These are phyloP conservation scores for Tapirus indicus DNA, from an alignment of 2,797 vertebrate species.

Conservation along the genomic window DNA sequence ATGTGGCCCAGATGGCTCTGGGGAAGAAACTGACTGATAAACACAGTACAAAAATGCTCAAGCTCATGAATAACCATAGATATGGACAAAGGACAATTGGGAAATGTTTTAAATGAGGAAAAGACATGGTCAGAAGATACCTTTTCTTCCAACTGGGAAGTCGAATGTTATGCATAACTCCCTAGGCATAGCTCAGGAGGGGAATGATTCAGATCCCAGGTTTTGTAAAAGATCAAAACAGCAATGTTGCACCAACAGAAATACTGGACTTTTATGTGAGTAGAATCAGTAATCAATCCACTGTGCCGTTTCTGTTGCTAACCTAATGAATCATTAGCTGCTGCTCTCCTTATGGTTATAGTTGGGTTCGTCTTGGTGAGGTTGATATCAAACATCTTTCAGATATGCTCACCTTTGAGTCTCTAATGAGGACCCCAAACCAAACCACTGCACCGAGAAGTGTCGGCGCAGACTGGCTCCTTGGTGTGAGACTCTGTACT, in stretches of 20 bases:
- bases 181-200: background rate
- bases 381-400: background rate
- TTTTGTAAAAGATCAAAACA: background rate
- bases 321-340: background rate
- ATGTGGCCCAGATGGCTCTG: background rate
- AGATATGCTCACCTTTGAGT: background rate
- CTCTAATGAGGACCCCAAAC: background rate
- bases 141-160: background rate
- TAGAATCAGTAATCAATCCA: background rate
- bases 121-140: background rate
- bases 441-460: background rate
- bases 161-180: rapidly evolving
- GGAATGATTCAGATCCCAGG: background rate
- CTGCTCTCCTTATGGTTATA: rapidly evolving
- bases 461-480: background rate
- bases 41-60: background rate
- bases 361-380: background rate
- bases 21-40: background rate
- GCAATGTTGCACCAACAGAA: background rate
- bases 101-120: background rate
- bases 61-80: rapidly evolving
- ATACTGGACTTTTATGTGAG: rapidly evolving
- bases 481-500: background rate
- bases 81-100: background rate
- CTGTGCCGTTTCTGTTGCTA: background rate